Conservation (phyloP, 2,888 invertebrate species). For the Salpingus planirostris region DNA sequence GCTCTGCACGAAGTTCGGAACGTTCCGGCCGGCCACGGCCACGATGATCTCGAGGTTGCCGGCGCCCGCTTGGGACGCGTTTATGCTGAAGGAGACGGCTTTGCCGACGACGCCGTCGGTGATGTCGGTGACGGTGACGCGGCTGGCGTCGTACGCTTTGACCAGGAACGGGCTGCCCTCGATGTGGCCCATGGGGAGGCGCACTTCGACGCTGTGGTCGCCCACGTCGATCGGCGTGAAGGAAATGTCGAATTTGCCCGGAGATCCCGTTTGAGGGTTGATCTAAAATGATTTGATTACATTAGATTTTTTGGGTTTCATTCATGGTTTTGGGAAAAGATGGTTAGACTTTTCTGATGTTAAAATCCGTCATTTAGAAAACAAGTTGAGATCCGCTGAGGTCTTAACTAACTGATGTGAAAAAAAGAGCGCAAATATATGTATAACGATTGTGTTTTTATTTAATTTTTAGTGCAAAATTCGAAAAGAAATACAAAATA, state of each 20-base stretch:
- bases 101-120: slow-evolving; percentile 84
- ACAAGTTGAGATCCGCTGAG: no score
- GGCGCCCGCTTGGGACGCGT: slow-evolving; percentile 73
- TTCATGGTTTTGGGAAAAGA: no score
- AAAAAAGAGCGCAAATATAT: no score
- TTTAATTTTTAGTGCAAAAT: no score
- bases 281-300: slow-evolving; percentile 23
- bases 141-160: slow-evolving; percentile 91
- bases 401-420: no score
- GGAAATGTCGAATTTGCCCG: slow-evolving; percentile 41
- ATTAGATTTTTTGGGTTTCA: no score
- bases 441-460: no score
- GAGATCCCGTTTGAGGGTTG: slow-evolving; percentile 39
- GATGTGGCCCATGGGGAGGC: slow-evolving; percentile 65
- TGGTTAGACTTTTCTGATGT: no score
- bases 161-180: slow-evolving; percentile 93
- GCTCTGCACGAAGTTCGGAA: slow-evolving; percentile 95
- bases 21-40: slow-evolving; percentile 91
- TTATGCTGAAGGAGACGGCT: slow-evolving; percentile 89
- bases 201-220: slow-evolving; percentile 83
- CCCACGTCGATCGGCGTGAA: slow-evolving; percentile 87
- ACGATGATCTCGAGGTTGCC: slow-evolving; percentile 97
- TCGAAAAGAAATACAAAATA: no score
- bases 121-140: slow-evolving; percentile 92
- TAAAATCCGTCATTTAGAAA: no score